These are phyloP conservation scores for Drosophila ficusphila DNA, from an alignment of 1,140 invertebrate genomes.

Conservation along the genomic window DNA sequence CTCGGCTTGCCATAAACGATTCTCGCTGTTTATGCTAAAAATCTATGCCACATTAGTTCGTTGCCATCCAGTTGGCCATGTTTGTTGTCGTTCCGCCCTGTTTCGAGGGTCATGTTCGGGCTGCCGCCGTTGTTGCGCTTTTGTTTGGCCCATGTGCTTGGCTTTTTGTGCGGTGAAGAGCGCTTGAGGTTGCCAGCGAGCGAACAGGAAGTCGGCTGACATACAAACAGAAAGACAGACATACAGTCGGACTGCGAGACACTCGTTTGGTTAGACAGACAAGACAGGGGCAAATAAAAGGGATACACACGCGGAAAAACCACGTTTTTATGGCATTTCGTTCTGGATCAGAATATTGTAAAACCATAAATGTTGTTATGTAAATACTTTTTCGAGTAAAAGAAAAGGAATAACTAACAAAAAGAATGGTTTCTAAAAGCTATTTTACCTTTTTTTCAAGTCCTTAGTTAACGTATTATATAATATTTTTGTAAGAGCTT, in stretches of 20 bases:
- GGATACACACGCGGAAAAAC: constrained; percentile 12
- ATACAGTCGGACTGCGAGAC: constrained; percentile 1
- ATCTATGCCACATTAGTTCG: constrained; percentile 79
- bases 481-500: too few species aligned
- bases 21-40: constrained; percentile 70
- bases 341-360: too few species aligned
- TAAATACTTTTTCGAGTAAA: too few species aligned
- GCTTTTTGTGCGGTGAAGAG: constrained; percentile 64
- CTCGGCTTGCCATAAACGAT: constrained; percentile 56
- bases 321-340: constrained; percentile 5
- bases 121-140: constrained; percentile 61
- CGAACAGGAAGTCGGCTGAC: constrained; percentile 23
- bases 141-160: constrained; percentile 53
- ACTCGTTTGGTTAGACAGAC: constrained; percentile 19
- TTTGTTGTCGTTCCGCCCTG: constrained; percentile 45
- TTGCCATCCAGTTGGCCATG: constrained; percentile 52
- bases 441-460: too few species aligned
- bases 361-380: too few species aligned
- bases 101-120: constrained; percentile 61
- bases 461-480: too few species aligned
- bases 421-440: too few species aligned
- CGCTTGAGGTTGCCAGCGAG: constrained; percentile 65
- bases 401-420: too few species aligned
- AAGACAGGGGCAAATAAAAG: constrained; percentile 14
- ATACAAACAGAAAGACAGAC: constrained; percentile 10